A percentile compares a stretch with the other conserved stretches of the same genome.
Evolutionary conservation across 2,888 invertebrate genomes (phyloP).

Genomic region (Axea sp.): DNA sequence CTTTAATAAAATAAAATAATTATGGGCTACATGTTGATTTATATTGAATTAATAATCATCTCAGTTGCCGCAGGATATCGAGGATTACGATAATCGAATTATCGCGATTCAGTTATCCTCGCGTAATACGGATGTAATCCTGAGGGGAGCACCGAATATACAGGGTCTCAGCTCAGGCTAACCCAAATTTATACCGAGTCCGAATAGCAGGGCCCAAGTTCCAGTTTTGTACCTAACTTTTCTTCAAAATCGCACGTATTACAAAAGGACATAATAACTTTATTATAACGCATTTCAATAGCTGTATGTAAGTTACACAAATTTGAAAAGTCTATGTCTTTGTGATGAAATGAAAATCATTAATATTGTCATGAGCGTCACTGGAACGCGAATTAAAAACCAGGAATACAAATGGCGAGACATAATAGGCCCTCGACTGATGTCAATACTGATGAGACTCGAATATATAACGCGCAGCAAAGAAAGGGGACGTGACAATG

Average conservation of each 20-base stretch:
- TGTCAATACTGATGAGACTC: slow-evolving; percentile 75
- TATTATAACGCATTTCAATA: no score
- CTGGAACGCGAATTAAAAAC: slow-evolving; percentile 73
- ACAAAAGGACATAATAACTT: no score
- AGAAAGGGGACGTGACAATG: slow-evolving; percentile 36
- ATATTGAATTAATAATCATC: slow-evolving; percentile 61
- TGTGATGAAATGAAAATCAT: slow-evolving; percentile 48
- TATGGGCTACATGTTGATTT: slow-evolving; percentile 53
- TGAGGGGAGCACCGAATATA: slow-evolving; percentile 27
- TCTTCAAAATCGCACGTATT: no score
- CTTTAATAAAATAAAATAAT: slow-evolving; percentile 30
- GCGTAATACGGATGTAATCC: slow-evolving; percentile 61
- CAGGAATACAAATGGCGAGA: slow-evolving; percentile 73
- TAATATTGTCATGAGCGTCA: slow-evolving; percentile 69
- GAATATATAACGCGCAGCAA: slow-evolving; percentile 72
- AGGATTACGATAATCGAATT: slow-evolving; percentile 62
- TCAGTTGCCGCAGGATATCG: slow-evolving; percentile 38
- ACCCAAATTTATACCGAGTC: slow-evolving; percentile 17
- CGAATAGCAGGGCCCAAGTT: no score
- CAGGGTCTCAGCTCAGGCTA: slow-evolving; percentile 25
- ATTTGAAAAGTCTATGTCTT: no score
- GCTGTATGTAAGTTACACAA: no score
- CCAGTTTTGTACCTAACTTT: no score
- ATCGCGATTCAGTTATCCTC: slow-evolving; percentile 59
- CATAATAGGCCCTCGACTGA: slow-evolving; percentile 72